Evolutionary conservation across 1,140 invertebrate genomes (phyloP), one percentile per base, ranked within the genome.

Genomic region (Lepidurus apus): DNA sequence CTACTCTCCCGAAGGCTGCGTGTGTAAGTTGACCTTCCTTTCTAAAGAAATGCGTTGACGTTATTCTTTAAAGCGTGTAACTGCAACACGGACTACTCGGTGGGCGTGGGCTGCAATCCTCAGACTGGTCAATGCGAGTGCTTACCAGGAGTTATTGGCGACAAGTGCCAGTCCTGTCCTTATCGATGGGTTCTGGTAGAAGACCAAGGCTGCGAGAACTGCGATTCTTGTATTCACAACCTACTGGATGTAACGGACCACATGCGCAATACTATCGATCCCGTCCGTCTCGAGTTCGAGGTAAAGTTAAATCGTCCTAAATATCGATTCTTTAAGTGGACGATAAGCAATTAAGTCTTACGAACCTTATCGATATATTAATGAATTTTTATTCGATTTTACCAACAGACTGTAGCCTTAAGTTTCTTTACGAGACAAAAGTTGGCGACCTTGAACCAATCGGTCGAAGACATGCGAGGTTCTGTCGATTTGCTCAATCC

Each of bases 111-210:
- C 24, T 98, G 96, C 82, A 93, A 97, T 84, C 89, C 91, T 0
- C 82, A 88, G 10, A 97, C 93, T 2, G 98, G 98, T 0, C 93
- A 96, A 81, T 99, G 98, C 84, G 90, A 93, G 77, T 99, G 98
- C 87, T 85, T 99, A 34, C 95, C 94, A 0, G 97, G 96, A 17
- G 97, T 98, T 0, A 91, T 96, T 65, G 98, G 98, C 1, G 92
- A 95, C 82, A 95, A 95, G 83, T 99, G 98, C 85, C 95, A 98
- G 81, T 90, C 92, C 7, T 99, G 98, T 85, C 94, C 95, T 0
- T 88, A 93, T 81, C 89, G 96, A 82, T 95, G 91, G 90, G 89
- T 92, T 0, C 87, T 93, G 79, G 89, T 92, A 10, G 88, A 90
- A 53, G 88, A 90, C 24, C 85, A 89, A 77, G 92, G 92, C 1